A percentile compares a stretch with the other conserved stretches of the same genome.
Conservation (phyloP, 2,888 invertebrate species). For the Chromoteleia sp. region DNA sequence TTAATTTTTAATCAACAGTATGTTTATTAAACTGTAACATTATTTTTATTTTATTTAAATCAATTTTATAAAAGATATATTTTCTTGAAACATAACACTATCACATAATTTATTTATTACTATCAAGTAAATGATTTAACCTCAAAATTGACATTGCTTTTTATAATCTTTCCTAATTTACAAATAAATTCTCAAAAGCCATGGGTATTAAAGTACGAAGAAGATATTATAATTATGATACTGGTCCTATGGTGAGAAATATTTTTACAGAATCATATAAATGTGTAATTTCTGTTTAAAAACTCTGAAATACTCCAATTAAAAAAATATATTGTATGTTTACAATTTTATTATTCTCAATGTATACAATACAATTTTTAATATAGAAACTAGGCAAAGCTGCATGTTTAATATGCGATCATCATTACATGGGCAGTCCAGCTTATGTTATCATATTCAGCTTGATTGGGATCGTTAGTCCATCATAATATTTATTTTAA, state of each 20-base stretch:
- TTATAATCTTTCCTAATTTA: neutral
- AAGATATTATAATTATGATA: slow-evolving; percentile 60
- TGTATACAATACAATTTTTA: neutral
- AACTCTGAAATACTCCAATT: too few relatives aligned
- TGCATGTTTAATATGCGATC: slow-evolving; percentile 80
- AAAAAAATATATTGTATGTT: too few relatives aligned
- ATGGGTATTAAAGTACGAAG: slow-evolving; percentile 64
- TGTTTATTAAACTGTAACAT: too few relatives aligned
- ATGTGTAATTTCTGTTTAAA: too few relatives aligned
- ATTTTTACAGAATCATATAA: slow-evolving; percentile 2
- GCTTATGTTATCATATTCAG: slow-evolving; percentile 81
- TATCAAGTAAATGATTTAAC: slow-evolving; percentile 1
- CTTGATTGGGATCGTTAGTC: slow-evolving; percentile 83
- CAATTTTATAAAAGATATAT: too few relatives aligned
- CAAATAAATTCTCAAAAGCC: neutral
- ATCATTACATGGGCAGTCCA: slow-evolving; percentile 79
- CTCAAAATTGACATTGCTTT: slow-evolving; percentile 11
- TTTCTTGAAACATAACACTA: too few relatives aligned
- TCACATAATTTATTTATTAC: neutral
- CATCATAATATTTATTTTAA: slow-evolving; percentile 72
- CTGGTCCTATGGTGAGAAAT: slow-evolving; percentile 57
- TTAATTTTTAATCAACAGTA: too few relatives aligned
- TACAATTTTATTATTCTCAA: too few relatives aligned
- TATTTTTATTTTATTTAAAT: too few relatives aligned
- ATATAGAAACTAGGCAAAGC: slow-evolving; percentile 72